Evolutionary conservation across 2,113 vertebrate species (phyloP).

Genomic region (Probosciger aterrimus): DNA sequence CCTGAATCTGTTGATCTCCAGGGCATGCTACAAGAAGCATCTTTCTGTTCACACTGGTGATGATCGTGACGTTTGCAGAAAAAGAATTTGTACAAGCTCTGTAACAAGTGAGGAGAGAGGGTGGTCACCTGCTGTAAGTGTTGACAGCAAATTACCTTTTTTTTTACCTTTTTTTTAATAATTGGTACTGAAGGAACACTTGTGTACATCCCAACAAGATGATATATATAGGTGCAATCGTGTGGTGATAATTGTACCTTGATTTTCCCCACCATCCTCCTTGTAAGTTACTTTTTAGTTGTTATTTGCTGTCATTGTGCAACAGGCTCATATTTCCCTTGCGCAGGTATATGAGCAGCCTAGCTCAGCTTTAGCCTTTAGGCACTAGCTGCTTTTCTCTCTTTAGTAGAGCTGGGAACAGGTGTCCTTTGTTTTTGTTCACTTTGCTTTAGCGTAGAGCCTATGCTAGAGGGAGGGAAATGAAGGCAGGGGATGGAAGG

Average conservation of each 20-base stretch:
- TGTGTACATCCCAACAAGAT: background rate
- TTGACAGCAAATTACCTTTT: background rate
- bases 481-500: background rate
- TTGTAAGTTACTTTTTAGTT: background rate
- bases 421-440: conserved; percentile 22
- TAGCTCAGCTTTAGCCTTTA: background rate
- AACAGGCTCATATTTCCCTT: background rate
- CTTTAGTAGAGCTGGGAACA: background rate
- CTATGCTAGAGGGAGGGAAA: background rate
- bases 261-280: background rate
- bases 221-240: background rate
- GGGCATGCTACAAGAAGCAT: background rate
- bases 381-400: background rate
- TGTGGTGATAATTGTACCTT: background rate
- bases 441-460: background rate
- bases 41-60: background rate
- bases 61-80: background rate
- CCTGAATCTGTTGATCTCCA: background rate
- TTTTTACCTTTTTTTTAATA: background rate
- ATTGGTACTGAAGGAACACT: background rate
- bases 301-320: background rate
- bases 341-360: background rate
- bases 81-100: background rate
- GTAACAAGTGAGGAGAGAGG: background rate
- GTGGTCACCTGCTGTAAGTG: background rate